Base-by-base conservation (phyloP, 2,113 vertebrate species). In the Ceuthmochares aereus region DNA sequence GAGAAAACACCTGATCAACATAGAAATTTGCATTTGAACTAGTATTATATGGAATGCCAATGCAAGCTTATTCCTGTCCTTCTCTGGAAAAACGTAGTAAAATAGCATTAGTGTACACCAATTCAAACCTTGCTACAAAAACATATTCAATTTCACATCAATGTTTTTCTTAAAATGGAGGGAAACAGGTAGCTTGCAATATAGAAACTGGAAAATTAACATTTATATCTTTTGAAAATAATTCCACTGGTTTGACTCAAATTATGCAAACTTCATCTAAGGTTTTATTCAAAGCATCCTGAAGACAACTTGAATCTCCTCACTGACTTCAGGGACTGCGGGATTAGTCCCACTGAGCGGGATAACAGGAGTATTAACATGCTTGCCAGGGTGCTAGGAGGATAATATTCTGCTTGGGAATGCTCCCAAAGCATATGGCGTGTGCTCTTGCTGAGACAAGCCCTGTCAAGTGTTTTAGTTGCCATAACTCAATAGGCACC, bases 391-490 rank as follows among this genome's bases (percentile, higher is more conserved):
- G 81, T 3, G 3, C 55, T 55, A 58, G 66, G n/a, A 78, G 52
- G 58, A 64, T 68, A 82, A 87, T 56, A 82, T 42, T 93, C 90
- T 82, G 32, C 49, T 85, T 27, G 23, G 87, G 87, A 91, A 87
- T 12, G 30, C 72, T 91, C 82, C 70, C 90, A 91, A 91, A 91
- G 78, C 78, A 79, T 90, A 90, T 87, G 84, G 92, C 68, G 26
- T 27, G 55, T 52, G 34, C 34, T 72, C 29, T 78, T 75, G 47
- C 77, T 47, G 87, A 96, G 69, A 75, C 74, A 85, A 91, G 73
- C 73, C 42, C 47, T 47, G 47, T 81, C 81, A 78, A 84, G 69
- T 63, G 37, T 78, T 91, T 81, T 26, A 67, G 64, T 59, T 63
- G 47, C 81, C 82, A 7, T 43, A 96, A 84, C 66, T 93, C 93